These are phyloP conservation scores for Apoda limacodes DNA, from an alignment of 2,888 invertebrate genomes.

Conservation along the genomic window DNA sequence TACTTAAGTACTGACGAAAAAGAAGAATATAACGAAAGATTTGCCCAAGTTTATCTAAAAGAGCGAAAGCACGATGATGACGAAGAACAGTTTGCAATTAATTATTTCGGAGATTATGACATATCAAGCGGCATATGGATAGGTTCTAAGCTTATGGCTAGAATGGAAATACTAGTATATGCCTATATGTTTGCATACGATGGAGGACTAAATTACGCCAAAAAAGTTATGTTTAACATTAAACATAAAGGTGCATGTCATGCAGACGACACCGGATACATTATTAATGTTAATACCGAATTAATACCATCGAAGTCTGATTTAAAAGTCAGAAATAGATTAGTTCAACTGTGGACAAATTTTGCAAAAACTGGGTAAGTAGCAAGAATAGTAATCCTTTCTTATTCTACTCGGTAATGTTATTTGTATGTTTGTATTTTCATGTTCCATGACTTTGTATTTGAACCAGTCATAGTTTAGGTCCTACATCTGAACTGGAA, in stretches of 20 bases:
- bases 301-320: constrained; percentile 20
- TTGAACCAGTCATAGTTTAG: no score
- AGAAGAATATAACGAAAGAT: constrained; percentile 13
- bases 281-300: constrained; percentile 16
- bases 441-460: no score
- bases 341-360: constrained; percentile 36
- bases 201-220: constrained; percentile 26
- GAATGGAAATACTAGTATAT: constrained; percentile 23
- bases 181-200: constrained; percentile 30
- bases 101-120: constrained; percentile 32
- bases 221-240: constrained; percentile 21
- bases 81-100: constrained; percentile 23
- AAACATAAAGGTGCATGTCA: constrained; percentile 28
- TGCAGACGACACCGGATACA: constrained; percentile 24
- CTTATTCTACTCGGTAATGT: no score
- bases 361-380: constrained; percentile 40
- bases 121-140: constrained; percentile 28
- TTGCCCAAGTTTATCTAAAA: constrained; percentile 2
- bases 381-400: no score
- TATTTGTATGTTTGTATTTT: no score
- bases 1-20: constrained; percentile 20
- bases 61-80: no score
- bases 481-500: no score
- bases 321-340: constrained; percentile 19
- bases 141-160: constrained; percentile 20